phyloP scores from a whole-genome alignment of 2,888 invertebrate genomes.

The Desoria tigrina region DNA sequence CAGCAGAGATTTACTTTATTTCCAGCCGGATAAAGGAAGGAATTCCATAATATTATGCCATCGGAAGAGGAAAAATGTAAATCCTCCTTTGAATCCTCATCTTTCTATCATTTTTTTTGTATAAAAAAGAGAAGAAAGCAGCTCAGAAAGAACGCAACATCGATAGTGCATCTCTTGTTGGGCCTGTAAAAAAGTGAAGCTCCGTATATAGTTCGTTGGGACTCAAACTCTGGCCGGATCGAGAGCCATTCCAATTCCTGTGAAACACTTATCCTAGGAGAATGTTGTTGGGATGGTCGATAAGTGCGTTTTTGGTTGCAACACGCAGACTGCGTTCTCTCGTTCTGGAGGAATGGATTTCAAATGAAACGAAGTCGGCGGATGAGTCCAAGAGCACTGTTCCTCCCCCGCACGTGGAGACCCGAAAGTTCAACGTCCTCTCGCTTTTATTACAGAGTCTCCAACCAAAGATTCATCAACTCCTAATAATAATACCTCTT shows the following conservation, averaged over 20 bases:
- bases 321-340: slow-evolving; percentile 1
- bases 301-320: slow-evolving; percentile 9
- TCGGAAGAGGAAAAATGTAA: no score
- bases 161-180: not conserved
- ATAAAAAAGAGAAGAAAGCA: no score
- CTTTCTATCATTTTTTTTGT: no score
- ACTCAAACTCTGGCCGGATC: not conserved
- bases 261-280: not conserved
- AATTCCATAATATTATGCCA: no score
- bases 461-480: not conserved
- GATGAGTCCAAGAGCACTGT: slow-evolving; percentile 45
- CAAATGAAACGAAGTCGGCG: slow-evolving; percentile 18
- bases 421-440: slow-evolving; percentile 53
- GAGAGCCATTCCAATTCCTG: no score
- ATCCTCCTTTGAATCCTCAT: no score
- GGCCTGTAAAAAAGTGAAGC: not conserved
- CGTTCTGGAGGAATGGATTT: slow-evolving; percentile 5
- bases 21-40: no score
- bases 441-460: slow-evolving; percentile 2
- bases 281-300: slow-evolving; percentile 11
- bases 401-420: slow-evolving; percentile 53
- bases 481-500: not conserved
- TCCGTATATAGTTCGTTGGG: not conserved
- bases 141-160: not conserved
- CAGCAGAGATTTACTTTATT: no score